Base-by-base conservation (phyloP, 2,113 vertebrate species). In the Acanthisitta chloris region DNA sequence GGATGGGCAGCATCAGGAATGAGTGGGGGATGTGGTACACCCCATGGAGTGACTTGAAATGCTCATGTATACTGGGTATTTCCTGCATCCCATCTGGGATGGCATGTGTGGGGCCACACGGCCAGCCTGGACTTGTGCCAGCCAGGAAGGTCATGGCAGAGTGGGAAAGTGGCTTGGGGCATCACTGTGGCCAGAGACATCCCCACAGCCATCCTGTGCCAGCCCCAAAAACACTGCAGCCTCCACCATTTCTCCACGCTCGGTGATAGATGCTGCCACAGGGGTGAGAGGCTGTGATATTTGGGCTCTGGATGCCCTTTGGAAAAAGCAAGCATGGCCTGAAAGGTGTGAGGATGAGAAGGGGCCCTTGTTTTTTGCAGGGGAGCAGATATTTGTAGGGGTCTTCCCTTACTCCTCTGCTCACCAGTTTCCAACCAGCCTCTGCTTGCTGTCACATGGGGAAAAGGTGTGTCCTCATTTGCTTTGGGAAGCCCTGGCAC, bases 231-330 rank as follows among this genome's bases (percentile, higher is more conserved):
- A 33, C 2, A 1, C 48, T 18, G 57, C 0, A 0, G 13, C 2
- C 0, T 52, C 33, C 2, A 8, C 28, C 1, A 1, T 4, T 42
- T 38, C 40, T 59, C 15, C 3, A 0, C 43, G 28, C 40, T 23
- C 59, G 0, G 0, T 0, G 0, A 11, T 7, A 26, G n/a, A 16
- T 62, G 58, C 66, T 91, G 46, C 33, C 13, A 6, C 7, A 7
- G 21, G 46, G 16, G 16, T 29, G 28, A 36, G 14, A 4, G 17
- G 15, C 43, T 43, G 48, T 0, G 0, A 14, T 45, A 19, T 40
- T 10, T 57, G 70, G 40, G 15, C 33, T 65, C 67, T 65, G 38
- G 10, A 23, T 61, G 26, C 24, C n/a, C 48, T 91, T 54, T 51
- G 51, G 38, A 21, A 65, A 80, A 83, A 72, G 29, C 48, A 69